Evolutionary conservation across 2,113 vertebrate genomes (phyloP).

Genomic region (Myanophis thanlyinensis): DNA sequence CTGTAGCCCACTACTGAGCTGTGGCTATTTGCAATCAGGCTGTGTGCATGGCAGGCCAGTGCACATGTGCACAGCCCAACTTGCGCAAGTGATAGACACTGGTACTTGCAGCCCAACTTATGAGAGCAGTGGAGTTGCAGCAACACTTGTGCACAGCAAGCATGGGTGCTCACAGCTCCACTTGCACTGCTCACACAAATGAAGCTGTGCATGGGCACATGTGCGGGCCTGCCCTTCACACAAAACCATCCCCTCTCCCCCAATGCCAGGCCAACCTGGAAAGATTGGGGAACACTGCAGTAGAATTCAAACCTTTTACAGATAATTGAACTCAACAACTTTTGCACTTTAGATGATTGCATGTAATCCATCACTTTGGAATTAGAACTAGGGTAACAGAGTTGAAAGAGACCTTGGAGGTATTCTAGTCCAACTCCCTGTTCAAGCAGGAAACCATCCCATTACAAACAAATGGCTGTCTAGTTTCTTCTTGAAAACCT

Average conservation of each 20-base stretch:
- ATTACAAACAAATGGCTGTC: neutral
- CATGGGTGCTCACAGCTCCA: neutral
- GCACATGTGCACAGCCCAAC: too few species aligned
- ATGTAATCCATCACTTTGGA: neutral
- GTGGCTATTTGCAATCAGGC: neutral
- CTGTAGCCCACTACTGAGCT: too few species aligned
- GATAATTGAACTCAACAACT: neutral
- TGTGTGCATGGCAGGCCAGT: neutral
- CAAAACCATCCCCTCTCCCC: too few species aligned
- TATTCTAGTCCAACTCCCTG: neutral
- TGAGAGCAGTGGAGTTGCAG: too few species aligned
- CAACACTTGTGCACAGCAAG: too few species aligned
- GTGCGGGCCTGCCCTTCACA: neutral
- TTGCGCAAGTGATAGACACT: too few species aligned
- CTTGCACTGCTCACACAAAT: neutral
- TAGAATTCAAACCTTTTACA: neutral
- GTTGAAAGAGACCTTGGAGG: neutral
- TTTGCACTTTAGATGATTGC: neutral
- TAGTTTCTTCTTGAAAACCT: neutral
- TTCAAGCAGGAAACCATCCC: neutral
- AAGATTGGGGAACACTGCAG: neutral
- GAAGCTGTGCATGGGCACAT: neutral
- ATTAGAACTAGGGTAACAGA: neutral
- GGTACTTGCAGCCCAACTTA: too few species aligned
- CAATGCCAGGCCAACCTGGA: neutral